A percentile compares a stretch with the other conserved stretches of the same genome.
Evolutionary conservation across 2,888 invertebrate genomes (phyloP).

Genomic region (Oithona nana): DNA sequence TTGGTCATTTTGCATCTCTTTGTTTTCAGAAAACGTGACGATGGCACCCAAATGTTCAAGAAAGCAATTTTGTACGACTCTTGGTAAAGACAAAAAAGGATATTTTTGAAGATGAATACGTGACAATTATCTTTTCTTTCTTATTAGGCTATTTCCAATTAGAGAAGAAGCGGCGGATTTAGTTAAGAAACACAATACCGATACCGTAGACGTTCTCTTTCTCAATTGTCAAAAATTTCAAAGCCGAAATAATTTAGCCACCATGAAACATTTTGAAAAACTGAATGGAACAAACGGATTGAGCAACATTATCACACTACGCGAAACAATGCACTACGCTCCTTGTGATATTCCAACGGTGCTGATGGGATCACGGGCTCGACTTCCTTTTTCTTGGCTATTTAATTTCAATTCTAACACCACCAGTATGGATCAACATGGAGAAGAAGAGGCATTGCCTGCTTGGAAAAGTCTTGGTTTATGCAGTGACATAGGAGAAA

Average conservation of each 20-base stretch:
- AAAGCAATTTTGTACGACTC: neutral
- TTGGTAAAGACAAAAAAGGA: too few species aligned
- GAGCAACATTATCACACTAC: neutral
- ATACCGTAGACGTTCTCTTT: too few species aligned
- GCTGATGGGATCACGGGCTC: neutral
- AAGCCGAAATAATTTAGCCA: neutral
- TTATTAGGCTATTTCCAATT: conserved; percentile 10
- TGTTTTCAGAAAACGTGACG: too few species aligned
- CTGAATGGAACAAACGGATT: neutral
- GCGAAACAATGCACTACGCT: neutral
- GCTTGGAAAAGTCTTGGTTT: neutral
- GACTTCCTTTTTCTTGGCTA: neutral
- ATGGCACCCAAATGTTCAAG: neutral
- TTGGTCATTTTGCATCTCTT: too few species aligned
- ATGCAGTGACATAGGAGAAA: neutral
- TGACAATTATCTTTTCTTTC: too few species aligned
- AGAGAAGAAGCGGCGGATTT: neutral
- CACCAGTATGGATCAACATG: neutral
- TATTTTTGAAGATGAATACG: too few species aligned
- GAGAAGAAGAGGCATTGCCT: neutral
- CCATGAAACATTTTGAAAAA: conserved; percentile 1
- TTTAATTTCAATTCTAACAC: neutral
- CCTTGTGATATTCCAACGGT: neutral
- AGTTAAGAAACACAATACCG: neutral
- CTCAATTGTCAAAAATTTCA: conserved; percentile 5